These are phyloP conservation scores for Scleropages formosus DNA, from an alignment of 2,797 vertebrate genomes.

Conservation along the genomic window DNA sequence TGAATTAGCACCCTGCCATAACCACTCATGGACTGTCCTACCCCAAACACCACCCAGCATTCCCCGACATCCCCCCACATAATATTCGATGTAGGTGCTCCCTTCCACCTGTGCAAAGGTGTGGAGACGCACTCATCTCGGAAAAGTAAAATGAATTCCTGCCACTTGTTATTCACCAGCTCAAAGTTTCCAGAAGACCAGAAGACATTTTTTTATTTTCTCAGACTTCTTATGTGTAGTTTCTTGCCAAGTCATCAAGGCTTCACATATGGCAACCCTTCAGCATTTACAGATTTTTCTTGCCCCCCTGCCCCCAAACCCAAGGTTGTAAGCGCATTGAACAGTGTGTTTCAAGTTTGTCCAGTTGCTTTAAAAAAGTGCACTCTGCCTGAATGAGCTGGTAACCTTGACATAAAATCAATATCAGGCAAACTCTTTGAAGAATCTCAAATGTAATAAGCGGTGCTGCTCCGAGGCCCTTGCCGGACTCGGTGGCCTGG, in stretches of 20 bases:
- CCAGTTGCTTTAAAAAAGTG: conserved; percentile 72
- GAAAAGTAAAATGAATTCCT: not conserved
- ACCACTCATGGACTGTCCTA: too few species aligned
- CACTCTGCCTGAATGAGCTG: conserved; percentile 76
- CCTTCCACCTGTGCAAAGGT: too few species aligned
- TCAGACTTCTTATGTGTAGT: conserved; percentile 51
- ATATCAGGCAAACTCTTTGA: conserved; percentile 82
- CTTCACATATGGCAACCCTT: conserved; percentile 32
- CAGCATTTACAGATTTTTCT: conserved; percentile 39
- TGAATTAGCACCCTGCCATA: too few species aligned
- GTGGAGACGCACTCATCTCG: not conserved
- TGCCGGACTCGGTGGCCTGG: conserved; percentile 36
- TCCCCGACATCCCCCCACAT: too few species aligned
- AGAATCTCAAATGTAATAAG: conserved; percentile 80
- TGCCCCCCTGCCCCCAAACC: conserved; percentile 38
- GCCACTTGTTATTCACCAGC: not conserved
- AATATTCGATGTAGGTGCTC: too few species aligned
- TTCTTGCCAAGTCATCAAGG: conserved; percentile 61
- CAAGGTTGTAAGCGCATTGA: conserved; percentile 74
- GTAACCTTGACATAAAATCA: conserved; percentile 83
- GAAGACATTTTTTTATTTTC: not conserved
- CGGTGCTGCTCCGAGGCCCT: conserved; percentile 45
- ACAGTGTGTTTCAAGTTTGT: conserved; percentile 69
- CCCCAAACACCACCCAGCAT: too few species aligned
- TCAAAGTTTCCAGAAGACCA: not conserved